phyloP scores from a whole-genome alignment of 2,888 invertebrate genomes.

The Meloe dianella region DNA sequence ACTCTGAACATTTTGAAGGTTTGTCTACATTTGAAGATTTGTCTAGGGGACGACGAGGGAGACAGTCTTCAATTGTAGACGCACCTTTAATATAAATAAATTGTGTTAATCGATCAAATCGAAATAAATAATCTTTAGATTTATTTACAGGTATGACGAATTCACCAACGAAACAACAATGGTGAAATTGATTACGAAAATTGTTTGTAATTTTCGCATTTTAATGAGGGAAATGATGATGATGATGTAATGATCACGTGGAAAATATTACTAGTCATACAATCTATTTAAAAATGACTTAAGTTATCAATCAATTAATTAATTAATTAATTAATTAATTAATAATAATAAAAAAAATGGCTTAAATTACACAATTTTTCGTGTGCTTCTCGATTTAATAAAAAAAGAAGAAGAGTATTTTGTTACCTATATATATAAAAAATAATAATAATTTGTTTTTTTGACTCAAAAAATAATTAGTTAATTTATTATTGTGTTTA shows the following conservation, averaged over 20 bases:
- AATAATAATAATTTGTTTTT: background rate
- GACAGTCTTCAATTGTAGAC: background rate
- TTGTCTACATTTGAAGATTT: background rate
- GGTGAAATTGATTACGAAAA: constrained; percentile 38
- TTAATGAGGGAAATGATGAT: background rate
- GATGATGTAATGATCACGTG: too few species aligned
- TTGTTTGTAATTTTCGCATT: constrained; percentile 30
- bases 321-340: background rate
- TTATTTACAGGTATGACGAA: constrained; percentile 44
- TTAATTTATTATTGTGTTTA: background rate
- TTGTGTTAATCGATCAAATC: background rate
- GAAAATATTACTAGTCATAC: constrained; percentile 27
- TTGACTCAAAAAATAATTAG: background rate
- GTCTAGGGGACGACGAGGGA: too few species aligned
- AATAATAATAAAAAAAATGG: background rate
- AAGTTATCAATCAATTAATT: background rate
- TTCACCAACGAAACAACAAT: constrained; percentile 45
- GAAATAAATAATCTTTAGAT: constrained; percentile 9
- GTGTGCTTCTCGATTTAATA: too few species aligned
- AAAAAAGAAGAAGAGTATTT: too few species aligned
- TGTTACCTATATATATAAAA: background rate
- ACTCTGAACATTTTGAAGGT: constrained; percentile 9
- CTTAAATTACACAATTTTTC: background rate
- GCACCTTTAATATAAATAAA: background rate
- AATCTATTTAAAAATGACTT: constrained; percentile 13